A percentile compares a stretch with the other conserved stretches of the same genome.
These are phyloP conservation scores for Todiramphus saurophagus DNA, from an alignment of 2,113 vertebrate genomes.

Conservation along the genomic window DNA sequence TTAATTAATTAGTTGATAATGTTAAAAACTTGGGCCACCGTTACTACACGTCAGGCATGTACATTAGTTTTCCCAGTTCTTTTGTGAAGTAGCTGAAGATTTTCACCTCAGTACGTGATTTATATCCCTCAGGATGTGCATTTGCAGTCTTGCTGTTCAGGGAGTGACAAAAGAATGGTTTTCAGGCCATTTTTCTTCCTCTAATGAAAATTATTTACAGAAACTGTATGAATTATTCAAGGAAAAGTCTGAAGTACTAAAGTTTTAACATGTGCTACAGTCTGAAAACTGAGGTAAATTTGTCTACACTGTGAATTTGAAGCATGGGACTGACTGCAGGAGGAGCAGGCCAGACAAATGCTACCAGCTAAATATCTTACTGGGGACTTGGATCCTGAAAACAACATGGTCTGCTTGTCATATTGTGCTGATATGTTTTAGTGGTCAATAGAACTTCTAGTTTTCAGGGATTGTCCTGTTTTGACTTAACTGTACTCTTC, in stretches of 20 bases:
- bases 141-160: background rate
- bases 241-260: background rate
- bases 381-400: background rate
- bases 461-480: background rate
- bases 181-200: background rate
- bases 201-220: background rate
- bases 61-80: background rate
- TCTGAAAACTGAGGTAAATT: background rate
- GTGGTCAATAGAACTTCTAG: background rate
- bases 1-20: background rate
- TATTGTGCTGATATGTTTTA: background rate
- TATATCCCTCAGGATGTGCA: background rate
- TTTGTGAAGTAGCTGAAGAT: background rate
- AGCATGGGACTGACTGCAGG: background rate
- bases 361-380: background rate
- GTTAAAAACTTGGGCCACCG: background rate
- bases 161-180: background rate
- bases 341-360: background rate
- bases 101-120: background rate
- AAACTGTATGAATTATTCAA: background rate
- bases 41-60: background rate
- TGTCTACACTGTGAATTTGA: background rate
- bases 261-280: background rate
- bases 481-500: background rate
- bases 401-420: background rate